These are phyloP conservation scores for Zootermopsis nevadensis DNA, from an alignment of 2,888 invertebrate genomes.

Conservation along the genomic window DNA sequence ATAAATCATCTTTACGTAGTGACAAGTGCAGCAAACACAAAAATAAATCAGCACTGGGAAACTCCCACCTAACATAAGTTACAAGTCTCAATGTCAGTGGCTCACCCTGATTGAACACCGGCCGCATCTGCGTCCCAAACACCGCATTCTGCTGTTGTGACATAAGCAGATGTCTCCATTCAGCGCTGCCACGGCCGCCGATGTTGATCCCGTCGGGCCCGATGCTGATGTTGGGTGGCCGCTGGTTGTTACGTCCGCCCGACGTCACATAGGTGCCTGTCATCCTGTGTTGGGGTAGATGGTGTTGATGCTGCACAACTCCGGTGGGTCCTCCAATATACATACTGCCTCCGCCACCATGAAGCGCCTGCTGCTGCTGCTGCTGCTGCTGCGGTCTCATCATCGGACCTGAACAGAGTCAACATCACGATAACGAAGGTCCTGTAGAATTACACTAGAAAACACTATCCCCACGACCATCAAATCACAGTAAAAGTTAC, in stretches of 20 bases:
- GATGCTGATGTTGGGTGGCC: constrained; percentile 71
- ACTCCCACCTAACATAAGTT: too few species aligned
- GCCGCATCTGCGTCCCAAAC: constrained; percentile 63
- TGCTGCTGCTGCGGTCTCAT: constrained; percentile 70
- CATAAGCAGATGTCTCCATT: constrained; percentile 76
- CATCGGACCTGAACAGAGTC: constrained; percentile 69
- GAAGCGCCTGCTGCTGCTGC: constrained; percentile 46
- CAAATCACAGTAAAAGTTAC: neutral
- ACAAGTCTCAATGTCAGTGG: too few species aligned
- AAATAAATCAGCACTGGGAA: too few species aligned
- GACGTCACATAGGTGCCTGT: constrained; percentile 56
- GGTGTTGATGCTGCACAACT: constrained; percentile 64
- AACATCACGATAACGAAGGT: neutral
- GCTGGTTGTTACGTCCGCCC: constrained; percentile 66
- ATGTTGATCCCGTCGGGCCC: constrained; percentile 68
- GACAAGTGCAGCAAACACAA: too few species aligned
- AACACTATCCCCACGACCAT: neutral
- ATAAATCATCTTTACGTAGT: too few species aligned
- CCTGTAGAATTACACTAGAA: neutral
- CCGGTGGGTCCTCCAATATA: constrained; percentile 53
- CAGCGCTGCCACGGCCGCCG: constrained; percentile 65
- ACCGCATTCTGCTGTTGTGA: constrained; percentile 62
- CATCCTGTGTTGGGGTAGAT: constrained; percentile 63
- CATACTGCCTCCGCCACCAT: constrained; percentile 60
- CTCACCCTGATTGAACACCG: constrained; percentile 66